A percentile compares a stretch with the other conserved stretches of the same genome.
phyloP scores from a whole-genome alignment of 2,888 invertebrate genomes.

The Malachius bipustulatus region DNA sequence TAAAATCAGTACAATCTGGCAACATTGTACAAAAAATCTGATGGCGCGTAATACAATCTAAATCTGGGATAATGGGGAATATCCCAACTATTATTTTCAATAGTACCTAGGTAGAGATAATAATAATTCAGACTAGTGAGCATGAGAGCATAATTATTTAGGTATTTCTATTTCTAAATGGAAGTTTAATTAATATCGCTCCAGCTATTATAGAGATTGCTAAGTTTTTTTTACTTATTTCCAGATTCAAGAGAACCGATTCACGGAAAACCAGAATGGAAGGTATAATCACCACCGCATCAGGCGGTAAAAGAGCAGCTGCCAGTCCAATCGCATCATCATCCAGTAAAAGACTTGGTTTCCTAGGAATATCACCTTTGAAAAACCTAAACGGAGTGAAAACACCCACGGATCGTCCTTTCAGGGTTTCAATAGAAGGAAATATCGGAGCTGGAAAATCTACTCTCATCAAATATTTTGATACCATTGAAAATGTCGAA shows the following conservation, averaged over 20 bases:
- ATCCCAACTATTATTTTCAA: too few relatives aligned
- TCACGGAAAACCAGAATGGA: conserved; percentile 30
- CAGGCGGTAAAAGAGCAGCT: conserved; percentile 22
- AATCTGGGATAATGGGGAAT: too few relatives aligned
- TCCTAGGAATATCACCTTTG: conserved; percentile 31
- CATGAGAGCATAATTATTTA: too few relatives aligned
- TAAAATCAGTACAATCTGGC: too few relatives aligned
- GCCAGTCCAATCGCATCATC: conserved; percentile 23
- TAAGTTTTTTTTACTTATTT: not conserved
- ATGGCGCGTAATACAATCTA: too few relatives aligned
- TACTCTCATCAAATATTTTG: conserved; percentile 35
- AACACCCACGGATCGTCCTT: conserved; percentile 31
- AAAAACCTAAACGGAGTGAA: conserved; percentile 28
- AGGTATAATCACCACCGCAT: conserved; percentile 24
- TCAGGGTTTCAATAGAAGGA: conserved; percentile 37
- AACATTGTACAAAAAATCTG: too few relatives aligned
- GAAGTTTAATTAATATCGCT: too few relatives aligned
- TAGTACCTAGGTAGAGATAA: too few relatives aligned
- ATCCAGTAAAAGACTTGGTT: conserved; percentile 24
- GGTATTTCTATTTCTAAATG: too few relatives aligned
- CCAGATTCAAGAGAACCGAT: not conserved
- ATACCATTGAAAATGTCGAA: conserved; percentile 31
- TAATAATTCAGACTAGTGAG: too few relatives aligned
- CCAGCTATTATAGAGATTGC: not conserved
- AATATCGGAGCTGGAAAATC: conserved; percentile 40